phyloP scores from a whole-genome alignment of 2,113 vertebrate species.

The Lamprotornis superbus region DNA sequence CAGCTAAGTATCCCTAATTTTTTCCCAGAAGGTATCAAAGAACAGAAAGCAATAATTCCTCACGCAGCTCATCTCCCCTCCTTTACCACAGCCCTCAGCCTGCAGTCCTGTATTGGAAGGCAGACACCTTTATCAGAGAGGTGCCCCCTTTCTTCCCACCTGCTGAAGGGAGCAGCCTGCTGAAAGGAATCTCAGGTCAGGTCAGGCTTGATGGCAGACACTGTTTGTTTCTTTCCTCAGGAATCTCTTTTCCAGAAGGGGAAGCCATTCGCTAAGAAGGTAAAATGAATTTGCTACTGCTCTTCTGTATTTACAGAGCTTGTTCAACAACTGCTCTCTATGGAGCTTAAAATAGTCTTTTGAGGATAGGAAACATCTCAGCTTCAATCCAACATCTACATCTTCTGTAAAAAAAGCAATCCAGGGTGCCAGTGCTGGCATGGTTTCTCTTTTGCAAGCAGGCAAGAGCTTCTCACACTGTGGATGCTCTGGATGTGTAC shows the following conservation, averaged over 20 bases:
- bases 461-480: background rate
- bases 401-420: background rate
- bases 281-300: background rate
- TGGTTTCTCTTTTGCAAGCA: background rate
- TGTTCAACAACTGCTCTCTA: background rate
- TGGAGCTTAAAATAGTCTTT: conserved; percentile 21
- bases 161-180: background rate
- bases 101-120: background rate
- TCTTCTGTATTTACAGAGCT: background rate
- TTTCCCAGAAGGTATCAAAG: background rate
- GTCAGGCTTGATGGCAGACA: background rate
- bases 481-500: background rate
- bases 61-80: background rate
- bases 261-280: background rate
- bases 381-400: background rate
- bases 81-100: background rate
- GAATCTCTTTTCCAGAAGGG: background rate
- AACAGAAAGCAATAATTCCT: background rate
- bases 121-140: background rate
- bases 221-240: background rate
- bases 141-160: background rate
- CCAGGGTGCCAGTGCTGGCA: background rate
- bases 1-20: conserved; percentile 8
- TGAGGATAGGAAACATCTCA: background rate
- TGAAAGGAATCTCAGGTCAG: background rate